A percentile compares a stretch with the other conserved stretches of the same genome.
phyloP scores from a whole-genome alignment of 1,140 invertebrate species.

The Venustaconcha ellipsiformis region DNA sequence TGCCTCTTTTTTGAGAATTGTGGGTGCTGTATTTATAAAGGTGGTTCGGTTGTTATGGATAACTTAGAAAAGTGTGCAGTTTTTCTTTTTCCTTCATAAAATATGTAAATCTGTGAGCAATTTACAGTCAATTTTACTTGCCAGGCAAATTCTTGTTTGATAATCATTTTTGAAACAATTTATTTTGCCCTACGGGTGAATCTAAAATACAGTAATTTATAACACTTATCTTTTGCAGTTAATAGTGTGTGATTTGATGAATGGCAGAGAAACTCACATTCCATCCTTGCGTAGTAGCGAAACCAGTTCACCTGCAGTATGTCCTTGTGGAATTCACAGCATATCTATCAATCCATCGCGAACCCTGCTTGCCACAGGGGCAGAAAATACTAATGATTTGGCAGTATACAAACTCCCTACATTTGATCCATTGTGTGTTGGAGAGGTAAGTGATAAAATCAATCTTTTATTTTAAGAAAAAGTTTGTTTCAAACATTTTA shows the following conservation, averaged over 20 bases:
- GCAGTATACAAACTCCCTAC: constrained; percentile 94
- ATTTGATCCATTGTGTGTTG: constrained; percentile 94
- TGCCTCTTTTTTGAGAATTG: too few relatives aligned
- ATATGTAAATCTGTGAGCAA: background rate
- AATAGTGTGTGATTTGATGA: constrained; percentile 86
- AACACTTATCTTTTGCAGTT: constrained; percentile 72
- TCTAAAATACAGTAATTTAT: background rate
- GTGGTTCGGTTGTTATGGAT: too few relatives aligned
- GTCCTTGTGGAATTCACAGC: constrained; percentile 86
- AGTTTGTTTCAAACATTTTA: background rate
- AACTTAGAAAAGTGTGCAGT: too few relatives aligned
- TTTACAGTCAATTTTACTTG: background rate
- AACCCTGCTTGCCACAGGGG: constrained; percentile 91
- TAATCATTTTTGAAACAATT: background rate
- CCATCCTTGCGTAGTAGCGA: constrained; percentile 73
- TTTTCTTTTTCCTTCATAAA: background rate
- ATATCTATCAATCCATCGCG: constrained; percentile 94
- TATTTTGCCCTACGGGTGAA: background rate
- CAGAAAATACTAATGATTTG: constrained; percentile 91
- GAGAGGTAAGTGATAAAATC: constrained; percentile 74
- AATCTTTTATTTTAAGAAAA: background rate
- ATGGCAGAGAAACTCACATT: constrained; percentile 84
- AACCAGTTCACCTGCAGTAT: constrained; percentile 66
- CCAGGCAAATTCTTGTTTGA: background rate
- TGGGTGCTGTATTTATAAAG: too few relatives aligned